Conservation (phyloP, 2,888 invertebrate species). For the Meta bourneti region DNA sequence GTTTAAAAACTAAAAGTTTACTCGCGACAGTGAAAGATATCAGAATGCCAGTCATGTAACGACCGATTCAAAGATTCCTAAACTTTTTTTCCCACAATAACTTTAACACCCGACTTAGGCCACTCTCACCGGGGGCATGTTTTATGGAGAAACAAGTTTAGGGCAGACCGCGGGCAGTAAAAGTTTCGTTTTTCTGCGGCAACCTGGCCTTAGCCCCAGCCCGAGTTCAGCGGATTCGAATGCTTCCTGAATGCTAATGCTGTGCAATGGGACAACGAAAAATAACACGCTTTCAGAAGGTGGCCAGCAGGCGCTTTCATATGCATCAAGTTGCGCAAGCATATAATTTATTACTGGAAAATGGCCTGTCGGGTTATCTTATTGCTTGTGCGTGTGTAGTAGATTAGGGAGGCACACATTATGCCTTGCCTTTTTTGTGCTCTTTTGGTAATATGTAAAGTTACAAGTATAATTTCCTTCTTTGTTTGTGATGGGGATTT, state of each 20-base stretch:
- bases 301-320: slow-evolving; percentile 28
- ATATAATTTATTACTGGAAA: slow-evolving; percentile 59
- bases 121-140: not conserved
- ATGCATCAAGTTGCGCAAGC: slow-evolving; percentile 37
- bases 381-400: slow-evolving; percentile 10
- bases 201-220: slow-evolving; percentile 18
- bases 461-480: slow-evolving; percentile 23
- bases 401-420: not conserved
- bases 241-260: slow-evolving; percentile 56
- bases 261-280: not conserved
- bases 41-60: too few species aligned
- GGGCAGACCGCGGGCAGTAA: not conserved
- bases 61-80: too few species aligned
- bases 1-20: too few species aligned
- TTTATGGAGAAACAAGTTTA: slow-evolving; percentile 26
- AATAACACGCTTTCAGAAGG: slow-evolving; percentile 49
- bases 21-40: too few species aligned
- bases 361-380: slow-evolving; percentile 44
- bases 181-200: not conserved
- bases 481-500: not conserved
- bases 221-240: slow-evolving; percentile 6
- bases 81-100: too few species aligned
- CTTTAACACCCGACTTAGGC: not conserved
- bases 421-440: not conserved
- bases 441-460: not conserved